Base-by-base conservation (phyloP, 2,888 invertebrate genomes). In the Lasius fuliginosus region DNA sequence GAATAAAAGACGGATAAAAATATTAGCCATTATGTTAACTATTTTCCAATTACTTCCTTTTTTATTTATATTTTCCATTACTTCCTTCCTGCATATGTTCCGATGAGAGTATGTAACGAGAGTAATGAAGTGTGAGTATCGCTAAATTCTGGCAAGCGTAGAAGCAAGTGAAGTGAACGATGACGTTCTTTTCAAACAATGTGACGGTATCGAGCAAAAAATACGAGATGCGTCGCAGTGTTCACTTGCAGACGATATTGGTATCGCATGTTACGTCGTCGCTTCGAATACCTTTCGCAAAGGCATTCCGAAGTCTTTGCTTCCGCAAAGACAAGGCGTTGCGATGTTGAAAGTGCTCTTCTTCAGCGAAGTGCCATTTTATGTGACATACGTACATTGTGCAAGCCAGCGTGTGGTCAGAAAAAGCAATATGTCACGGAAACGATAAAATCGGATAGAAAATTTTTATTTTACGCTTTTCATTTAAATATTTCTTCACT, bases 241-340 rank as follows among this genome's bases (percentile, higher is more conserved):
- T 30, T 49, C 62, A 15, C 64, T 65, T 27, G 8, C 60, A 49
- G 2, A 33, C 64, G 36, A 49, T 75, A 53, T 64, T 46, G 30
- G 42, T n/a, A n/a, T 18, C 15, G 11, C 33, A 53, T 64, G 49
- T 75, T 64, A 56, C 62, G 2, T 46, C 58, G 33, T 75, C 30
- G 46, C 15, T n/a, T 75, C 75, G 15, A 74, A 74, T 62, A 62
- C 30, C 33, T 62, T 46, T 74, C 15, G 42, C 33, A 64, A 36
- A 75, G 49, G 27, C 18, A 64, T 64, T 49, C 27, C 36, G 5
- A 64, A 36, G 49, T 27, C 15, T 18, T 33, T 64, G 23, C 49
- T 27, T 27, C 23, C 18, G 36, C 75, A 75, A 64, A 64, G 62
- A 75, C 27, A 75, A 49, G 64, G 2, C 11, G 15, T 23, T 23